Percentiles rank a stretch among this genome's conserved stretches.
Evolutionary conservation across 2,797 vertebrate genomes (phyloP).

Genomic region (Ispidina picta): DNA sequence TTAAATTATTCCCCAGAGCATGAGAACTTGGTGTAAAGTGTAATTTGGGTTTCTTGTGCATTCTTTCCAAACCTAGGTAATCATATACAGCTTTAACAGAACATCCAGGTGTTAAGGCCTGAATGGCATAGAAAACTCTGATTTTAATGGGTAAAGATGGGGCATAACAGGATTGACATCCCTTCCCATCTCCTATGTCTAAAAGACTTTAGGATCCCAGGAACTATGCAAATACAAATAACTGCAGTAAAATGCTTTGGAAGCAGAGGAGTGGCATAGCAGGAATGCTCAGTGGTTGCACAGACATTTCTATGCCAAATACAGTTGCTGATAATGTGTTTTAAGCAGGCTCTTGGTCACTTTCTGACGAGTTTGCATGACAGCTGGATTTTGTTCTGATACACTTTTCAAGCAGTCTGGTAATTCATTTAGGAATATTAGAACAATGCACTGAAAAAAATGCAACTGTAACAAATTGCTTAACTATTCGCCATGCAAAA

Average conservation of each 20-base stretch:
- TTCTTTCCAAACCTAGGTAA: conserved; percentile 66
- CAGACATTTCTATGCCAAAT: not conserved
- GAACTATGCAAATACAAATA: conserved; percentile 6
- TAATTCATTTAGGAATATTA: conserved; percentile 14
- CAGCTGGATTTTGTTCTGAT: conserved; percentile 8
- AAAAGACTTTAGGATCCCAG: not conserved
- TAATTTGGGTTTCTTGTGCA: conserved; percentile 25
- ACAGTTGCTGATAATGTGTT: not conserved
- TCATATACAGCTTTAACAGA: conserved; percentile 31
- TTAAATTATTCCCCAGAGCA: conserved; percentile 63
- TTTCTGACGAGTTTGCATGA: not conserved
- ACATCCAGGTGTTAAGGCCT: not conserved
- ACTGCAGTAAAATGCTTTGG: not conserved
- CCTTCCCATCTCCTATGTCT: not conserved
- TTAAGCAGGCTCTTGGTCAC: not conserved
- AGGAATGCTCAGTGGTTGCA: not conserved
- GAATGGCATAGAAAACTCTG: not conserved
- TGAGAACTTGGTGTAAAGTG: conserved; percentile 38
- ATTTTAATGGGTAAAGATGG: not conserved
- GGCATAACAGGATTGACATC: not conserved
- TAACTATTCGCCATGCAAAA: conserved; percentile 21
- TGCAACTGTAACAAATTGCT: not conserved
- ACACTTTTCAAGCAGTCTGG: conserved; percentile 1
- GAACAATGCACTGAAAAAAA: conserved; percentile 41
- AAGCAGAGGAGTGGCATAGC: not conserved